A percentile compares a stretch with the other conserved stretches of the same genome.
Conservation (phyloP, 1,140 invertebrate genomes). For the Cyrtorhinus lividipennis region DNA sequence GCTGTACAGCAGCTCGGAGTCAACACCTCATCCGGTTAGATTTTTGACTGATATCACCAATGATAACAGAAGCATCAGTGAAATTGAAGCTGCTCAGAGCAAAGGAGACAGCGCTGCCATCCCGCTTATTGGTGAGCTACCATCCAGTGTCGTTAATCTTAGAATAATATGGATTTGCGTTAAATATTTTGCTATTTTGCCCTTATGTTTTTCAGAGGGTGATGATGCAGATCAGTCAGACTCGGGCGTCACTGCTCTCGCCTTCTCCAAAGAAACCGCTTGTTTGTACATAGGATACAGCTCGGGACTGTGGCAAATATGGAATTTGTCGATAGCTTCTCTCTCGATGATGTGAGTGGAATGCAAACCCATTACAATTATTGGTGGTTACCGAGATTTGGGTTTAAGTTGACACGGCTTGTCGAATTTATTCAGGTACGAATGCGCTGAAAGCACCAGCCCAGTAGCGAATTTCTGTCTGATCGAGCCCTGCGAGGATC, state of each 20-base stretch:
- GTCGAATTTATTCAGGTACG: neutral
- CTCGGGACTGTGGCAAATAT: neutral
- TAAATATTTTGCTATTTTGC: neutral
- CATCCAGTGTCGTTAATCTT: too few relatives aligned
- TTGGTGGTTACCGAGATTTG: too few relatives aligned
- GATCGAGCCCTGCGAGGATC: slow-evolving; percentile 1
- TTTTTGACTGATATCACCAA: neutral
- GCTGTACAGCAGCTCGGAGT: neutral
- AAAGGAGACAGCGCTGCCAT: neutral
- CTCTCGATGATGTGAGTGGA: neutral
- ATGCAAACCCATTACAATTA: neutral
- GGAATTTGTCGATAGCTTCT: neutral
- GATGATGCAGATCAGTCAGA: neutral
- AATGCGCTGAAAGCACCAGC: neutral
- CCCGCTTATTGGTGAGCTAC: neutral
- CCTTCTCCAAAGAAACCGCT: neutral
- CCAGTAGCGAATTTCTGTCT: neutral
- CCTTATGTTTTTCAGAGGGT: neutral
- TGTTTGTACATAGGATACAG: neutral
- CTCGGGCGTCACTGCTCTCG: neutral
- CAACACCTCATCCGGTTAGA: neutral
- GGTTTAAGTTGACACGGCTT: too few relatives aligned
- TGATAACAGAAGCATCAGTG: neutral
- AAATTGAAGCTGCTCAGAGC: neutral
- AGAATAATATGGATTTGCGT: neutral